Conservation (phyloP, 35 echinoderm and acorn worm species). For the Stichopus chloronotus region DNA sequence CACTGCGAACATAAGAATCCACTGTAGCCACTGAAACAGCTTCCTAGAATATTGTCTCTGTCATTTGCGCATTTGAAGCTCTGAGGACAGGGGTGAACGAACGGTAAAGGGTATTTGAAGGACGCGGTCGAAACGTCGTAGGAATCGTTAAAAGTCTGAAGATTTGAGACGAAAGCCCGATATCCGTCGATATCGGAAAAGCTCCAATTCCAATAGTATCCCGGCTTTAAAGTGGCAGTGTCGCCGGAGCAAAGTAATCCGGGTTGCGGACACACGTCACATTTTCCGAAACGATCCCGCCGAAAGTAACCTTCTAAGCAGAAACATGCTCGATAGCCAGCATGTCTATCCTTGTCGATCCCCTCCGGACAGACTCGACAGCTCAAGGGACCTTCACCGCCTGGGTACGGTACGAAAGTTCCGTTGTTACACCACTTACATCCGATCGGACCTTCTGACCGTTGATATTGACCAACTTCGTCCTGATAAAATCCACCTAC, state of each 20-base stretch:
- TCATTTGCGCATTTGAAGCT: neutral
- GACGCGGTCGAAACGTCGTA: neutral
- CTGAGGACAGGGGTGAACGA: slow-evolving; percentile 27
- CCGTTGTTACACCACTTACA: slow-evolving; percentile 63
- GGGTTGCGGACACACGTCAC: slow-evolving; percentile 26
- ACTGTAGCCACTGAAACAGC: slow-evolving; percentile 38
- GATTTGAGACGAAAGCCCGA: slow-evolving; percentile 35
- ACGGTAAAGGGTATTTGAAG: slow-evolving; percentile 1
- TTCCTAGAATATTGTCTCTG: neutral
- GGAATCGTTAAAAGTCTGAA: neutral
- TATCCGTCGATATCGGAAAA: neutral
- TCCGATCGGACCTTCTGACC: neutral
- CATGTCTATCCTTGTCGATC: slow-evolving; percentile 38
- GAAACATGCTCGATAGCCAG: slow-evolving; percentile 61
- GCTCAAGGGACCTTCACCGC: neutral
- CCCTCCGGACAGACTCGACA: slow-evolving; percentile 66
- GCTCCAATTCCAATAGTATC: slow-evolving; percentile 63
- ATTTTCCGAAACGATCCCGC: slow-evolving; percentile 55
- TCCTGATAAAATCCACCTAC: slow-evolving; percentile 65
- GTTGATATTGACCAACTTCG: slow-evolving; percentile 52
- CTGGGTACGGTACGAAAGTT: slow-evolving; percentile 10
- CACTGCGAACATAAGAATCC: slow-evolving; percentile 61
- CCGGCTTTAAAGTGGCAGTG: slow-evolving; percentile 3
- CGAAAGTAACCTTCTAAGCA: slow-evolving; percentile 55
- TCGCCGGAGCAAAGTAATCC: slow-evolving; percentile 52